Conservation (phyloP, 2,797 vertebrate species). For the Sebastes paucispinis region DNA sequence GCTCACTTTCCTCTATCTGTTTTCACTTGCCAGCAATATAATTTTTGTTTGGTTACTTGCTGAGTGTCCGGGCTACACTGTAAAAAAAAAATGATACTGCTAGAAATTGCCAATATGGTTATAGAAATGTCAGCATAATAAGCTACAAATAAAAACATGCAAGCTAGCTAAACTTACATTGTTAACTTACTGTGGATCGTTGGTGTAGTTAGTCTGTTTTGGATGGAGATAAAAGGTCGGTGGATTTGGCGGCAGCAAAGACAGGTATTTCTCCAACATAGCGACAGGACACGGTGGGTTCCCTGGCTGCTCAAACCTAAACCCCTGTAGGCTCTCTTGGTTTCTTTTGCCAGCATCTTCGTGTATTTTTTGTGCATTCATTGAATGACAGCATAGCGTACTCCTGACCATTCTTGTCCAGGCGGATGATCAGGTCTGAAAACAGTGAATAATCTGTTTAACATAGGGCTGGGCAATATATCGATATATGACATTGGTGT, state of each 20-base stretch:
- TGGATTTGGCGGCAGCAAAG: not conserved
- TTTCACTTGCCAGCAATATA: not conserved
- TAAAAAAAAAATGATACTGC: not conserved
- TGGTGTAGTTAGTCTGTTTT: not conserved
- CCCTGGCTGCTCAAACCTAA: not conserved
- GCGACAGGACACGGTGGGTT: not conserved
- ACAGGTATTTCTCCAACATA: not conserved
- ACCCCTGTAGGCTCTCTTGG: not conserved
- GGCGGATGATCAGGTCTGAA: not conserved
- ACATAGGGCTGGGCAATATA: too few relatives aligned
- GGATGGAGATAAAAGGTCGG: not conserved
- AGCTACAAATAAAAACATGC: not conserved
- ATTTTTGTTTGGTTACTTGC: not conserved
- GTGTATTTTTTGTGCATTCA: not conserved
- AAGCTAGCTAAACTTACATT: not conserved
- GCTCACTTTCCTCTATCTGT: not conserved
- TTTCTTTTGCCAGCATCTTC: not conserved
- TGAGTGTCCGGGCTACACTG: not conserved
- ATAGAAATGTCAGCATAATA: not conserved
- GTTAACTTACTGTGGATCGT: not conserved
- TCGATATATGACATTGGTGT: too few relatives aligned
- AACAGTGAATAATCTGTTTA: not conserved
- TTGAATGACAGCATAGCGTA: too few relatives aligned
- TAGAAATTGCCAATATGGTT: not conserved
- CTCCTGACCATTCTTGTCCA: not conserved